These are phyloP conservation scores for Gymnogyps californianus DNA, from an alignment of 2,113 vertebrate species.

Conservation along the genomic window DNA sequence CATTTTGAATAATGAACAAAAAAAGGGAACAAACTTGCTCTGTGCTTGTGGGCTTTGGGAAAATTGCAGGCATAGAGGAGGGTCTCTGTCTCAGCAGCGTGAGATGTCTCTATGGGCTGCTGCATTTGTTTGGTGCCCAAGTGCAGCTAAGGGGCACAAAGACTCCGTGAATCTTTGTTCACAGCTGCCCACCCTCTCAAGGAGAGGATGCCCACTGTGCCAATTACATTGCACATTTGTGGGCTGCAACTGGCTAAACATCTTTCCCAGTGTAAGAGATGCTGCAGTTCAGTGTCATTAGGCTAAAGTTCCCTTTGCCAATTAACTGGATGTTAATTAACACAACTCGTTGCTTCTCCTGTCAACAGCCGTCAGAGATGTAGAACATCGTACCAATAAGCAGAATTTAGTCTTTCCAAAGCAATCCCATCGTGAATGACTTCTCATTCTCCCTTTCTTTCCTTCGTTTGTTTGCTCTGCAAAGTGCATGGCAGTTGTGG, in stretches of 20 bases:
- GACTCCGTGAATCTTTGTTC: too few species aligned
- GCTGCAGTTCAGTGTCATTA: background rate
- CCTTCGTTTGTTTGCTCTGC: background rate
- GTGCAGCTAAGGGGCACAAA: background rate
- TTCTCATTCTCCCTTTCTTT: background rate
- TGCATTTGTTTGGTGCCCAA: background rate
- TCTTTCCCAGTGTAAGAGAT: background rate
- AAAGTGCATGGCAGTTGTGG: fast-evolving
- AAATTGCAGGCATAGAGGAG: too few species aligned
- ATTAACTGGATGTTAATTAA: background rate
- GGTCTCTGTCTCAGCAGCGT: background rate
- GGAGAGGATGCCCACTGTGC: background rate
- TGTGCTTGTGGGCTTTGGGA: background rate
- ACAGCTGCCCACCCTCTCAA: too few species aligned
- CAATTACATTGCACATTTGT: background rate
- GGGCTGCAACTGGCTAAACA: background rate
- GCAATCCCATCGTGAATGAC: background rate
- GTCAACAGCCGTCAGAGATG: background rate
- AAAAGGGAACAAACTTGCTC: background rate
- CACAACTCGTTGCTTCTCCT: background rate
- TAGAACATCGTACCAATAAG: background rate
- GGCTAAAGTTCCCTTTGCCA: background rate
- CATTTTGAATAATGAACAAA: background rate
- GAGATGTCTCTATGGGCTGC: fast-evolving
- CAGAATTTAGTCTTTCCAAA: background rate